phyloP scores from a whole-genome alignment of 2,113 vertebrate species.

The western clawed frog (Xenopus tropicalis) region UCB_Xtro_10.0 CM004449.2:22508001-22508500 shows the following conservation, averaged over 20 bases:
- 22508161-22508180: slow-evolving; percentile 24
- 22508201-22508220: neutral
- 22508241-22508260: slow-evolving; percentile 23
- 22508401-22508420: neutral
- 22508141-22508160: slow-evolving; percentile 32
- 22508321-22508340: slow-evolving; percentile 5
- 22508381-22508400: neutral
- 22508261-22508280: slow-evolving; percentile 24
- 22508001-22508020: slow-evolving; percentile 39
- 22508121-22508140: slow-evolving; percentile 42
- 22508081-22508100: slow-evolving; percentile 15
- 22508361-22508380: neutral
- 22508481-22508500: too few relatives aligned
- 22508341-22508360: slow-evolving; percentile 10
- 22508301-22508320: neutral
- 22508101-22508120: slow-evolving; percentile 17
- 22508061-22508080: slow-evolving; percentile 34
- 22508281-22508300: neutral
- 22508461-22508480: too few relatives aligned
- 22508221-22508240: slow-evolving; percentile 14
- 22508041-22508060: slow-evolving; percentile 28
- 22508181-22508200: slow-evolving; percentile 3
- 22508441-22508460: too few relatives aligned
- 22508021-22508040: slow-evolving; percentile 29
- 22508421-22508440: neutral